Conservation (phyloP, 2,797 vertebrate species). For the Hapalemur alaotrensis region DNA sequence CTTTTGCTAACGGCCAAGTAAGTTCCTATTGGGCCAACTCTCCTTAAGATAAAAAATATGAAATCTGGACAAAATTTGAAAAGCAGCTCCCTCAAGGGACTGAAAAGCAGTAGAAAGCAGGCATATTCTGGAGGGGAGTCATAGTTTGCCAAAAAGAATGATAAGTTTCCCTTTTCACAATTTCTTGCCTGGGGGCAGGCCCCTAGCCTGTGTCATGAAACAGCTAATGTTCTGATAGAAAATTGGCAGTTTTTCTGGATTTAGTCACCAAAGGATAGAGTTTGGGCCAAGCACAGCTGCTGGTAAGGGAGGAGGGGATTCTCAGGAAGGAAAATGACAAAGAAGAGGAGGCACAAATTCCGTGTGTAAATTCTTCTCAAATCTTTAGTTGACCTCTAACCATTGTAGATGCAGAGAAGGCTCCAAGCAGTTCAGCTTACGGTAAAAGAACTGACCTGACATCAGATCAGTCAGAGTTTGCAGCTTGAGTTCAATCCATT, state of each 20-base stretch:
- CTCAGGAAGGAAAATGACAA: not conserved
- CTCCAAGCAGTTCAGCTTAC: not conserved
- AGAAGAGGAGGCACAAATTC: not conserved
- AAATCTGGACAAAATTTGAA: not conserved
- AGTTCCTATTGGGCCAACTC: not conserved
- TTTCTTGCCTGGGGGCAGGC: not conserved
- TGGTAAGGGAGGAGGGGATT: not conserved
- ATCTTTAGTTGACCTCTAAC: not conserved
- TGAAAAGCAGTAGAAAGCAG: not conserved
- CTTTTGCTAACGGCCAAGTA: not conserved
- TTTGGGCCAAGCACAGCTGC: not conserved
- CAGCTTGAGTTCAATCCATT: not conserved
- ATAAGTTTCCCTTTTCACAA: not conserved
- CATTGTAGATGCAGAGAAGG: not conserved
- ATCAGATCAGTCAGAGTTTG: not conserved
- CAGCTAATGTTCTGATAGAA: not conserved
- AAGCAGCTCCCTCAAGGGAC: not conserved
- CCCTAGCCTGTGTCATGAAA: not conserved
- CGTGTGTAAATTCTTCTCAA: not conserved
- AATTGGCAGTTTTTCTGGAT: not conserved
- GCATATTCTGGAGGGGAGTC: not conserved
- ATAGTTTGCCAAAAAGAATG: not conserved
- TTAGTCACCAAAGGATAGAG: not conserved
- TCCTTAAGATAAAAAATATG: not conserved
- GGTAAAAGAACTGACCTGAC: not conserved